These are phyloP conservation scores for Caenorhabditis sp. DNA, from an alignment of 2,888 invertebrate species.

Conservation along the genomic window DNA sequence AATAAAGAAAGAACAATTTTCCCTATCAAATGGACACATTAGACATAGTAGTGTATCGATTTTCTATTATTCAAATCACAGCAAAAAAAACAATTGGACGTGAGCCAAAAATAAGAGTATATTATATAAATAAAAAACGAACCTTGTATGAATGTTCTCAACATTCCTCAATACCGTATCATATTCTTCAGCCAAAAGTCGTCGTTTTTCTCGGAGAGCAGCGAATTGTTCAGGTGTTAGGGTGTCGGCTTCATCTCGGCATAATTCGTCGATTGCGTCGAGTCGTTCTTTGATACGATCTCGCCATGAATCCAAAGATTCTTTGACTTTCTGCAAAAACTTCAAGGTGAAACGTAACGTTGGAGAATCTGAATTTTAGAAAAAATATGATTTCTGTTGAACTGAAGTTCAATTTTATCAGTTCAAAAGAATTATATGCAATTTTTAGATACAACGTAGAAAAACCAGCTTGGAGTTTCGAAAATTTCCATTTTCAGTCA, in stretches of 20 bases:
- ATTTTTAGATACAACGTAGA: no score
- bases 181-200: conserved; percentile 57
- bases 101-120: not conserved
- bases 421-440: no score
- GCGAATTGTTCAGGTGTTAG: conserved; percentile 89
- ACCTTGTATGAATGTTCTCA: conserved; percentile 51
- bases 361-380: no score
- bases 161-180: conserved; percentile 56
- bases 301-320: conserved; percentile 54
- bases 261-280: conserved; percentile 54
- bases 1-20: no score
- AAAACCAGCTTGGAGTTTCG: no score
- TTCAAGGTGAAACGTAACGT: not conserved
- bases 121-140: not conserved
- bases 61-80: not conserved
- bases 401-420: no score
- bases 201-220: conserved; percentile 75
- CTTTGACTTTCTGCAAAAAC: conserved; percentile 42
- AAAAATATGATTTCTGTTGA: no score
- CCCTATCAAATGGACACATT: no score
- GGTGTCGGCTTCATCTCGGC: conserved; percentile 81
- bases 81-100: not conserved
- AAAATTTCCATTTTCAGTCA: no score
- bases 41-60: not conserved
- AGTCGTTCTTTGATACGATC: conserved; percentile 46